These are phyloP conservation scores for Candoia aspera DNA, from an alignment of 2,113 vertebrate species.

Conservation along the genomic window DNA sequence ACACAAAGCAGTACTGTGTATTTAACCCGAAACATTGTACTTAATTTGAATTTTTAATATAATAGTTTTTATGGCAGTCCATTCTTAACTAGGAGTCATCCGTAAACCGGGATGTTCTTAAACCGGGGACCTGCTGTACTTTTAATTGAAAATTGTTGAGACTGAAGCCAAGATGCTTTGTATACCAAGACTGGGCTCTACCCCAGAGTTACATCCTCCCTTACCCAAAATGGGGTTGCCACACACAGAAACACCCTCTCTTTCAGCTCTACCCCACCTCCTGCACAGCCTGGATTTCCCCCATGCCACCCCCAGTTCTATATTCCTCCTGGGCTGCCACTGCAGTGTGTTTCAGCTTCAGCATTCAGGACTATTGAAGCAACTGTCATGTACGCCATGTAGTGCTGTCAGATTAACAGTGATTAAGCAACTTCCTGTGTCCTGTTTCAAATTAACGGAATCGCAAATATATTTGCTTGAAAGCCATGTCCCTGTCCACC, in stretches of 20 bases:
- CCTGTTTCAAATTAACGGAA: slow-evolving; percentile 17
- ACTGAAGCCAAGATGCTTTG: not conserved
- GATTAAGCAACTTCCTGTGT: not conserved
- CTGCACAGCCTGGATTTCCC: not conserved
- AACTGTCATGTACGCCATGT: not conserved
- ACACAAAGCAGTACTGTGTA: no score
- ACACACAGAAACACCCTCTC: not conserved
- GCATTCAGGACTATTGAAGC: not conserved
- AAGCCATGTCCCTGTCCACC: not conserved
- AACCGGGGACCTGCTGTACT: not conserved
- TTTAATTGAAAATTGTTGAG: not conserved
- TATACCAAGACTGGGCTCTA: not conserved
- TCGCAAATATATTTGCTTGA: not conserved
- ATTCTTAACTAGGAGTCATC: no score
- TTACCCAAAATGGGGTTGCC: not conserved
- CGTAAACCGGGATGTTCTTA: no score
- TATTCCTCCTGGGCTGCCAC: not conserved
- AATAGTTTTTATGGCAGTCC: no score
- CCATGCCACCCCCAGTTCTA: not conserved
- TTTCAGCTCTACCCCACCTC: not conserved
- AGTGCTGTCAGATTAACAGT: slow-evolving; percentile 3
- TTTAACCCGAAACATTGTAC: no score
- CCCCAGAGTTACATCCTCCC: not conserved
- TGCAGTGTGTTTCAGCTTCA: not conserved
- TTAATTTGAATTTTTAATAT: no score